phyloP scores from a whole-genome alignment of 1,140 invertebrate species.

The Dermatophagoides farinae region DNA sequence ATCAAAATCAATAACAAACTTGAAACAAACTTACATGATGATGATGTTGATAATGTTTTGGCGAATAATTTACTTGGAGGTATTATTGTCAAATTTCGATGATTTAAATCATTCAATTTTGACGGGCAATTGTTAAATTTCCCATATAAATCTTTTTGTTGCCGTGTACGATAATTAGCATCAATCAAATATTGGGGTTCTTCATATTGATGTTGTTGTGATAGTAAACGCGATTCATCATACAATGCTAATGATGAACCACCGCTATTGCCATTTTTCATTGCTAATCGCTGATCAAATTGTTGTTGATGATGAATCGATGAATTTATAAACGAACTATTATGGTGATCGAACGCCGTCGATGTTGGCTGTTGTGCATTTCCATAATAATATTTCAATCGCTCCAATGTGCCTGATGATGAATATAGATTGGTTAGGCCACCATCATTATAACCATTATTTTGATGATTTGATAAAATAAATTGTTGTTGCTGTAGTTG shows the following conservation, averaged over 20 bases:
- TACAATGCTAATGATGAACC: background rate
- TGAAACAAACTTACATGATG: slow-evolving; percentile 1
- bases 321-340: background rate
- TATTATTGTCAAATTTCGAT: background rate
- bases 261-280: too few species aligned
- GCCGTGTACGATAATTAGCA: background rate
- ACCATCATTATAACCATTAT: background rate
- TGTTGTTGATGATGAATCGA: background rate
- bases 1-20: background rate
- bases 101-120: too few species aligned
- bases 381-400: background rate
- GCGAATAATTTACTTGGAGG: slow-evolving; percentile 3
- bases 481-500: background rate
- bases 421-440: background rate
- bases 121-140: too few species aligned
- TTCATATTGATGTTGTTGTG: slow-evolving; percentile 1
- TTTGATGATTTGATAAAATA: background rate
- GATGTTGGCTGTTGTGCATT: background rate
- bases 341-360: background rate
- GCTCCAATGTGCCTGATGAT: background rate
- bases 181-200: background rate
- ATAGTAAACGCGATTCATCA: background rate
- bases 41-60: background rate
- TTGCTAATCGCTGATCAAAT: too few species aligned
- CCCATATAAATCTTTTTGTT: background rate